These are phyloP conservation scores for Ceratoteleas bidentatus DNA, from an alignment of 1,140 invertebrate genomes.

Conservation along the genomic window DNA sequence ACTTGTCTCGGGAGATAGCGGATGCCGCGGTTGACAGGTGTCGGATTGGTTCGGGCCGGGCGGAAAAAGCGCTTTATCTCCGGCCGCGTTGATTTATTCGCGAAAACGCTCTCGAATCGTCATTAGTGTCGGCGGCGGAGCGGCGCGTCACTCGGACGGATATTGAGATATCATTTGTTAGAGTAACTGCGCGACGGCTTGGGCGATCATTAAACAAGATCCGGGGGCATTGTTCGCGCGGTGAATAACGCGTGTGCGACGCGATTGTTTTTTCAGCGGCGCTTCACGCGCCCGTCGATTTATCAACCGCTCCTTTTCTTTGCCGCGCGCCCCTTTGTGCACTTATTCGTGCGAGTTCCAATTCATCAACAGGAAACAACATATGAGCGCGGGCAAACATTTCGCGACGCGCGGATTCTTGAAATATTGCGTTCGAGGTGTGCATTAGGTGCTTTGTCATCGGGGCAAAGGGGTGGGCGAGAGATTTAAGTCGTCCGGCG, in stretches of 20 bases:
- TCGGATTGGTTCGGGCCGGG: slow-evolving; percentile 37
- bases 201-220: slow-evolving; percentile 48
- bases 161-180: slow-evolving; percentile 61
- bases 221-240: slow-evolving; percentile 37
- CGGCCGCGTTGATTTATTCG: slow-evolving; percentile 65
- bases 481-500: too few species aligned
- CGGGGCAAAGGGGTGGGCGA: too few species aligned
- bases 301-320: slow-evolving; percentile 56
- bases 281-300: slow-evolving; percentile 52
- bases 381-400: too few species aligned
- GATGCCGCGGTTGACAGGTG: slow-evolving; percentile 54
- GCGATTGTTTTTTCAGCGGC: slow-evolving; percentile 56
- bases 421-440: too few species aligned
- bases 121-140: slow-evolving; percentile 57
- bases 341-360: slow-evolving; percentile 41
- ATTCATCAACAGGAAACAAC: slow-evolving; percentile 56
- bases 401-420: too few species aligned
- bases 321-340: slow-evolving; percentile 27
- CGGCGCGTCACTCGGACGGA: slow-evolving; percentile 43
- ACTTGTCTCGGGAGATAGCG: slow-evolving; percentile 55
- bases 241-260: slow-evolving; percentile 45
- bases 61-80: slow-evolving; percentile 50
- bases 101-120: slow-evolving; percentile 55
- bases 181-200: slow-evolving; percentile 49
- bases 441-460: too few species aligned